phyloP scores from a whole-genome alignment of 2,113 vertebrate species.

The Clarias batrachus region DNA sequence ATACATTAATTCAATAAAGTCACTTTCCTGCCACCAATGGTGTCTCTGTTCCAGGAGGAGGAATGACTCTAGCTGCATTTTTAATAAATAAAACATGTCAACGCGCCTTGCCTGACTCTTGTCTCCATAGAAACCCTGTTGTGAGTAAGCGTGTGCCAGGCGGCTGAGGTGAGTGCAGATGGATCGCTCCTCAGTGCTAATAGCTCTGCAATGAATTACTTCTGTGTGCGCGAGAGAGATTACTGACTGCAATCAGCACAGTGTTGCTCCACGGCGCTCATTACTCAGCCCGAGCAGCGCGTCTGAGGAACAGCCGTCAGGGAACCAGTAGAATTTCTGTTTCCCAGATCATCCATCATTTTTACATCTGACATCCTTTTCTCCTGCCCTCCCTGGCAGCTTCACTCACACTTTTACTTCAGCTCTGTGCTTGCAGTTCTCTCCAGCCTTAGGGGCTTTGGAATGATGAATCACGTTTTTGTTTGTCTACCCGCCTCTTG shows the following conservation, averaged over 20 bases:
- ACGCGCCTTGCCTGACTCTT: conserved; percentile 25
- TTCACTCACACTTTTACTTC: conserved; percentile 6
- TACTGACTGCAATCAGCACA: conserved; percentile 47
- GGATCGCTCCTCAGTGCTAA: conserved; percentile 37
- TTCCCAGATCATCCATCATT: conserved; percentile 45
- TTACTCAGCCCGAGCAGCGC: conserved; percentile 36
- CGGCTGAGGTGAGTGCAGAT: conserved; percentile 45
- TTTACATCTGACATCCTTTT: conserved; percentile 22
- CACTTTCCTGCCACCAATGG: conserved; percentile 2
- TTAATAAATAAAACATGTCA: conserved; percentile 55
- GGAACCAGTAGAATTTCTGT: conserved; percentile 9
- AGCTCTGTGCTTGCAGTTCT: background rate
- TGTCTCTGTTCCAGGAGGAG: conserved; percentile 18
- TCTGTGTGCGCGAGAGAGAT: conserved; percentile 19
- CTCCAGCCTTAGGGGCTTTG: background rate
- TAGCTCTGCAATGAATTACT: conserved; percentile 46
- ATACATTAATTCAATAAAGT: conserved; percentile 7
- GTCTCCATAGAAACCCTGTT: conserved; percentile 57
- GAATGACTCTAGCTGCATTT: conserved; percentile 33
- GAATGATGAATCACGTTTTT: background rate
- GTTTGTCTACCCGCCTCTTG: too few species aligned
- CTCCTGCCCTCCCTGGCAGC: conserved; percentile 6
- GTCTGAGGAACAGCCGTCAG: conserved; percentile 47
- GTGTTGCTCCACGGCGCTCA: conserved; percentile 18
- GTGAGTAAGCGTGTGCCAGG: conserved; percentile 33